Conservation (phyloP, 2,888 invertebrate genomes). For the Melitaea athalia region DNA sequence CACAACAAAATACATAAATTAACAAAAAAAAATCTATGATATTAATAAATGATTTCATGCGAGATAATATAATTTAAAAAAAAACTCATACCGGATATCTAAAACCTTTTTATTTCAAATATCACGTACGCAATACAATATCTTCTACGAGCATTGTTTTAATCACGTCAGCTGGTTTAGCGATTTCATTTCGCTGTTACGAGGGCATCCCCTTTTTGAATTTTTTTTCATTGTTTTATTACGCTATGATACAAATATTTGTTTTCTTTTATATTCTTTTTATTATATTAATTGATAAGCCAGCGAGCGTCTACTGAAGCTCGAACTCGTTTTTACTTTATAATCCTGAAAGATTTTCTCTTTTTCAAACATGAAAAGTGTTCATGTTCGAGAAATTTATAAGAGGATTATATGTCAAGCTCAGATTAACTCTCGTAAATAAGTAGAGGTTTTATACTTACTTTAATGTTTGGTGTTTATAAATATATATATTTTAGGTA, state of each 20-base stretch:
- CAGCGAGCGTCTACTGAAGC: not conserved
- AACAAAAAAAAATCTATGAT: too few species aligned
- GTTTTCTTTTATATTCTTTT: not conserved
- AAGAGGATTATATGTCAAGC: conserved; percentile 2
- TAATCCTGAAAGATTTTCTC: not conserved
- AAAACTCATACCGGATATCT: not conserved
- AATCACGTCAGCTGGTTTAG: conserved; percentile 6
- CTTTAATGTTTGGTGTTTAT: not conserved
- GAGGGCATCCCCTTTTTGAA: not conserved
- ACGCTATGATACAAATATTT: not conserved
- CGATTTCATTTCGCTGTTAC: conserved; percentile 3
- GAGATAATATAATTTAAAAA: not conserved
- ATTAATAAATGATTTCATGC: not conserved
- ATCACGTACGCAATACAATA: not conserved
- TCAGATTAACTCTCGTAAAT: conserved; percentile 1
- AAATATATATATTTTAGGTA: not conserved
- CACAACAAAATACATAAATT: too few species aligned
- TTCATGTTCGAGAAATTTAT: conserved; percentile 9
- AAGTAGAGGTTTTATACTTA: not conserved
- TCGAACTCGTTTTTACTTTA: not conserved
- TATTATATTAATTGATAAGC: conserved; percentile 7
- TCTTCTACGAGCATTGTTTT: conserved; percentile 1
- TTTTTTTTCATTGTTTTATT: conserved; percentile 3
- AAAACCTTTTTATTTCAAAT: not conserved
- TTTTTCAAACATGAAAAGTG: conserved; percentile 5